Evolutionary conservation across 2,797 vertebrate genomes (phyloP), one percentile per base, ranked within the genome.

Genomic region (Hapalemur alaotrensis): DNA sequence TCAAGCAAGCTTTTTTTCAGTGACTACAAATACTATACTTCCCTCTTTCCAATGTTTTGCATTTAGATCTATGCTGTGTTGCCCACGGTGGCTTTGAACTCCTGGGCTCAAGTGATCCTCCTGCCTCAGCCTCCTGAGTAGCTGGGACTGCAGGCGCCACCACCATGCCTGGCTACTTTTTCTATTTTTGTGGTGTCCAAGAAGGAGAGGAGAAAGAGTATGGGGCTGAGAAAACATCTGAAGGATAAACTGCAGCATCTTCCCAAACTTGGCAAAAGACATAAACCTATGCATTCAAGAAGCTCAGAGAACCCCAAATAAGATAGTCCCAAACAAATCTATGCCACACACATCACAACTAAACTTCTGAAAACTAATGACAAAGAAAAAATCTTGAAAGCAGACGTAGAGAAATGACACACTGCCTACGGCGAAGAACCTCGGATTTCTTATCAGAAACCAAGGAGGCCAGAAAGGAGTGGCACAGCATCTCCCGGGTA

Each of bases 391-490:
- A 54, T 30, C 81, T 13, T 28, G 80, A 12, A 84, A 90, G 43
- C 32, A 48, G 67, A 86, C 30, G 50, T 23, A 38, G 41, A 46
- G 63, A 81, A 73, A 13, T 18, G 35, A 14, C 2, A 12, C 41
- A 2, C 18, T 22, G 70, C 43, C 9, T 23, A 0, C 0, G 14
- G 41, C 11, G n/a, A 32, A 22, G 73, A 32, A 8, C 8, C 8
- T 3, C 0, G 8, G 54, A 30, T 20, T 20, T 23, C 43, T 63
- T 72, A 54, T 54, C 18, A 22, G 52, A 54, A 54, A 54, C 52
- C 52, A 8, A 20, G 8, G 52, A 54, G 52, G 20, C 52, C 52
- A 54, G 52, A 54, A 54, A 8, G 20, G 8, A 54, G 52, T 20
- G 52, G 20, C 20, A 22, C 20, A 3, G 5, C 52, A 20, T 54